Conservation (phyloP, 2,113 vertebrate genomes). For the Perca fluviatilis region DNA sequence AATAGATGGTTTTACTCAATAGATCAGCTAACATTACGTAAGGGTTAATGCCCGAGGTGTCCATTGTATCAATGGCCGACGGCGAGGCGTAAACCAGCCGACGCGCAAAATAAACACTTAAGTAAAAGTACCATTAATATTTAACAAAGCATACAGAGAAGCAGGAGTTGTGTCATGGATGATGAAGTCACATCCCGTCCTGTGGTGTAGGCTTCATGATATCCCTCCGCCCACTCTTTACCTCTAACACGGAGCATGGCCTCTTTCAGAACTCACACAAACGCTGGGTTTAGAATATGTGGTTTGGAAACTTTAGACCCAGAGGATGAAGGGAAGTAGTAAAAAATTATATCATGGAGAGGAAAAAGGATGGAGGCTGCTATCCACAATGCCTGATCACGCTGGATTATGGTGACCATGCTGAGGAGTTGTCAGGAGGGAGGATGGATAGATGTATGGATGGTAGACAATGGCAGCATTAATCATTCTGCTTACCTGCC, state of each 20-base stretch:
- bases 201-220: constrained; percentile 18
- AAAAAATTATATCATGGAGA: constrained; percentile 35
- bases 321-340: constrained; percentile 24
- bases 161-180: not conserved
- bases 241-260: constrained; percentile 33
- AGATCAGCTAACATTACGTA: no score
- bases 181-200: constrained; percentile 18
- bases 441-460: constrained; percentile 1
- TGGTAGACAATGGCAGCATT: constrained; percentile 3
- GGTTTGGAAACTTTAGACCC: constrained; percentile 28
- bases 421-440: not conserved
- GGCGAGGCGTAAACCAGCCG: no score
- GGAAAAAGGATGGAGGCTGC: constrained; percentile 11
- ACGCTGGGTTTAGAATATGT: constrained; percentile 31
- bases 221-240: constrained; percentile 50
- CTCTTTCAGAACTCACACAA: constrained; percentile 13
- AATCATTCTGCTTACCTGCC: constrained; percentile 31
- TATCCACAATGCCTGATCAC: constrained; percentile 23
- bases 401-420: not conserved
- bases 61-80: no score
- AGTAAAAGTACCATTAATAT: not conserved
- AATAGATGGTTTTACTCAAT: no score
- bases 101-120: not conserved
- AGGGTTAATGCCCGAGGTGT: no score
- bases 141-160: not conserved